Evolutionary conservation across 1,140 invertebrate species (phyloP).

Genomic region (Drosophila nasuta): DNA sequence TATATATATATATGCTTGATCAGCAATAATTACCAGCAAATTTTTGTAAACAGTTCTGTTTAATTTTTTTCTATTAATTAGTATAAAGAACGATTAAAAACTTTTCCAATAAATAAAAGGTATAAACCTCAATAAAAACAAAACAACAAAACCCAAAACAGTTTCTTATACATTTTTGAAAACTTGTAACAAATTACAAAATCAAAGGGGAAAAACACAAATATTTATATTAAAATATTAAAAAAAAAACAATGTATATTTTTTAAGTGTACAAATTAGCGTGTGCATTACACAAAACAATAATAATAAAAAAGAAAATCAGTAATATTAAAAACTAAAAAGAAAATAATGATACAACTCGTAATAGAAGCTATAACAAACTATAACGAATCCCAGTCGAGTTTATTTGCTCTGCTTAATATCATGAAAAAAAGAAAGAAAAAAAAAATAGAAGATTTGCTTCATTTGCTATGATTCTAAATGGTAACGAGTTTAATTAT

Average conservation of each 20-base stretch:
- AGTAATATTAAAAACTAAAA: background rate
- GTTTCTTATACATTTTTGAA: conserved; percentile 33
- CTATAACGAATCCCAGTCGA: conserved; percentile 1
- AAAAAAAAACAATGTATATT: conserved; percentile 37
- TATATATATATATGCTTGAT: conserved; percentile 4
- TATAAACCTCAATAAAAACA: conserved; percentile 5
- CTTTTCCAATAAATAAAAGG: conserved; percentile 42
- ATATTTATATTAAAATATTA: conserved; percentile 25
- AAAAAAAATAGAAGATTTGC: conserved; percentile 1
- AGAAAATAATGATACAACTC: background rate
- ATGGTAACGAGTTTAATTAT: conserved; percentile 40
- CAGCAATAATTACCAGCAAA: conserved; percentile 6
- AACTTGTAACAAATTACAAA: conserved; percentile 12
- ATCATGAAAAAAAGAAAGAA: background rate
- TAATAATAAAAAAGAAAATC: conserved; percentile 4
- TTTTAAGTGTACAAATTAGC: conserved; percentile 44
- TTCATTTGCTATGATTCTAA: conserved; percentile 32
- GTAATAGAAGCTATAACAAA: conserved; percentile 3
- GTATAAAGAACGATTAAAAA: conserved; percentile 21
- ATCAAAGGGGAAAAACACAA: background rate
- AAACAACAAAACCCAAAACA: background rate
- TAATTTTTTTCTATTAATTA: conserved; percentile 33
- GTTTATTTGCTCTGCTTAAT: conserved; percentile 10
- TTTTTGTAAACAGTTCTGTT: conserved; percentile 1
- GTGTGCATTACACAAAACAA: conserved; percentile 43